These are phyloP conservation scores for Mimas tiliae DNA, from an alignment of 2,888 invertebrate species.

Conservation along the genomic window DNA sequence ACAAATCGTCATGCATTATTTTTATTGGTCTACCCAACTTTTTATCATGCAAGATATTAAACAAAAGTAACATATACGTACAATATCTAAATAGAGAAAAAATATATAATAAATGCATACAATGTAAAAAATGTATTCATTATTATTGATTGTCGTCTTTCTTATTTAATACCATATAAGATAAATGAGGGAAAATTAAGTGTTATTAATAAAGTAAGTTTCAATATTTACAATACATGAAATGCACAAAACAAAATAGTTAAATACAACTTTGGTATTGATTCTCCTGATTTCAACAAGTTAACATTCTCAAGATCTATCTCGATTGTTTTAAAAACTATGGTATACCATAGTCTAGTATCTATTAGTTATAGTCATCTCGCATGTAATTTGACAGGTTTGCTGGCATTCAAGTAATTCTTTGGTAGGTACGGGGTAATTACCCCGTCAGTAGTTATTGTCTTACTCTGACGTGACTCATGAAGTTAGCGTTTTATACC, in stretches of 20 bases:
- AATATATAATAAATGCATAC: neutral
- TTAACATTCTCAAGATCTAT: neutral
- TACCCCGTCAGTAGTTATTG: no score
- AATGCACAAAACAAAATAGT: neutral
- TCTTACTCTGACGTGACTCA: no score
- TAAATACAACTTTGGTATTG: neutral
- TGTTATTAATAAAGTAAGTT: neutral
- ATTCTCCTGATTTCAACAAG: constrained; percentile 1
- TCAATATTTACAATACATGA: neutral
- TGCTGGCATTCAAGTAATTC: no score
- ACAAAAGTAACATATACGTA: neutral
- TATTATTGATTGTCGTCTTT: constrained; percentile 42
- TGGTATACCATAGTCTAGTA: no score
- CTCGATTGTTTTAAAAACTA: no score
- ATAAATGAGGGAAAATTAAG: neutral
- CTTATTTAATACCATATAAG: neutral
- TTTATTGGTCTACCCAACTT: neutral
- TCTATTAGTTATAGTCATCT: no score
- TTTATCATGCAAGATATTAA: constrained; percentile 7
- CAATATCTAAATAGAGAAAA: neutral
- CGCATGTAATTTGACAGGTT: no score
- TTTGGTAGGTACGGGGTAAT: no score
- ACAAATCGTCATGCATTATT: constrained; percentile 20
- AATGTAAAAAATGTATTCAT: constrained; percentile 74
- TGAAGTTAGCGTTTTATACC: no score